Conservation (phyloP, 2,888 invertebrate genomes). For the Mythimna lalbum region DNA sequence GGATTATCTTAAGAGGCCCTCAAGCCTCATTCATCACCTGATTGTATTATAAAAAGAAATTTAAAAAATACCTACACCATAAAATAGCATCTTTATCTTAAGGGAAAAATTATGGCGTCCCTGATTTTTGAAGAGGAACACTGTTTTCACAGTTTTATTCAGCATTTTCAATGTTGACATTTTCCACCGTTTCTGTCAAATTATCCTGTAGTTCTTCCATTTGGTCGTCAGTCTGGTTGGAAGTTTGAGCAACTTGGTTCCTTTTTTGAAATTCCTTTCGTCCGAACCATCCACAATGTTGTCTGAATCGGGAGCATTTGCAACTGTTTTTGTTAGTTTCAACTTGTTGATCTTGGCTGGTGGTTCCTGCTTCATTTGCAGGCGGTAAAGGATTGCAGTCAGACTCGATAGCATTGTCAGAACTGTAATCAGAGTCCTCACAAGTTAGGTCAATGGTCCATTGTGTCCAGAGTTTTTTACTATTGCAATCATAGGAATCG, state of each 20-base stretch:
- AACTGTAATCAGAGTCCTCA: constrained; percentile 45
- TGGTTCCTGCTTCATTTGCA: constrained; percentile 19
- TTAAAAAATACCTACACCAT: constrained; percentile 47
- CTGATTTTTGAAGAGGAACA: constrained; percentile 22
- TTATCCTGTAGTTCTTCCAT: constrained; percentile 58
- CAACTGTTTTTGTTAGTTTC: constrained; percentile 29
- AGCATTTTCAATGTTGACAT: constrained; percentile 57
- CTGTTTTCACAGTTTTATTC: constrained; percentile 38
- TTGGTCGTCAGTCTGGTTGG: constrained; percentile 52
- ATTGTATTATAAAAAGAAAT: constrained; percentile 10
- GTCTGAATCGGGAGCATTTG: constrained; percentile 35
- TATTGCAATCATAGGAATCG: constrained; percentile 44
- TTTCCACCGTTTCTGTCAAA: constrained; percentile 64
- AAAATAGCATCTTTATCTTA: constrained; percentile 33
- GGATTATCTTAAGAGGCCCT: constrained; percentile 46
- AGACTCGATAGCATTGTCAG: constrained; percentile 32
- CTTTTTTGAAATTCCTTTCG: constrained; percentile 30
- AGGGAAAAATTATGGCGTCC: constrained; percentile 22
- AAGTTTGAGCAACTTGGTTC: constrained; percentile 38
- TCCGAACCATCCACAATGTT: constrained; percentile 46
- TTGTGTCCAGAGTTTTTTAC: constrained; percentile 55
- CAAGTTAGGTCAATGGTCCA: constrained; percentile 57
- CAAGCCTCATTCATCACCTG: constrained; percentile 33
- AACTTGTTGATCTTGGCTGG: constrained; percentile 22
- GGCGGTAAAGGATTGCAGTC: constrained; percentile 46